A percentile compares a stretch with the other conserved stretches of the same genome.
These are phyloP conservation scores for Bibio marci DNA, from an alignment of 2,888 invertebrate genomes.

Conservation along the genomic window DNA sequence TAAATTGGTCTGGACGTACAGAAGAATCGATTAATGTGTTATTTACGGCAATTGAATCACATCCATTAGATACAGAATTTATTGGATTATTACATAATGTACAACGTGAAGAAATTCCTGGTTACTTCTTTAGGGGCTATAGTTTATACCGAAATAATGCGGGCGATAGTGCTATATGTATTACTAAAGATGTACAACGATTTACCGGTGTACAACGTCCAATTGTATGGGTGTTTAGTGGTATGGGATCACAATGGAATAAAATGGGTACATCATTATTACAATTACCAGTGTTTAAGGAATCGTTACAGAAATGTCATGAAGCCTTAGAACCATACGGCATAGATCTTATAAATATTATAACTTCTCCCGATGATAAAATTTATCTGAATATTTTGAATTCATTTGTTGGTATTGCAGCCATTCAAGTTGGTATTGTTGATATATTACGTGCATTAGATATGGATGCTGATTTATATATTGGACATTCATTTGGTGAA, in stretches of 20 bases:
- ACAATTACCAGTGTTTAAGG: conserved; percentile 52
- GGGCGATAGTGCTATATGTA: conserved; percentile 17
- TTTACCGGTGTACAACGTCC: conserved; percentile 40
- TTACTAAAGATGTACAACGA: conserved; percentile 33
- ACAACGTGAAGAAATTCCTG: conserved; percentile 36
- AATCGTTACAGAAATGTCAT: conserved; percentile 47
- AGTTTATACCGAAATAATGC: conserved; percentile 31
- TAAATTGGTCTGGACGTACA: conserved; percentile 62
- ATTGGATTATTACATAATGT: conserved; percentile 41
- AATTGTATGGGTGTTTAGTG: conserved; percentile 79
- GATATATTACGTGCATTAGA: conserved; percentile 44
- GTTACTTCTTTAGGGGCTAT: conserved; percentile 63
- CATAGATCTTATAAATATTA: conserved; percentile 42
- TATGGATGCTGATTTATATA: conserved; percentile 52
- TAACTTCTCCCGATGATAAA: conserved; percentile 41
- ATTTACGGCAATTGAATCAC: conserved; percentile 42
- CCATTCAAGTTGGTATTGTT: conserved; percentile 42
- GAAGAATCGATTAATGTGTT: conserved; percentile 52
- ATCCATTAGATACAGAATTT: conserved; percentile 42
- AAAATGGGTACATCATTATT: conserved; percentile 66
- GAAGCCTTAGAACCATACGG: conserved; percentile 38
- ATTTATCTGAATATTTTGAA: conserved; percentile 46
- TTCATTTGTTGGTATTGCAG: conserved; percentile 58
- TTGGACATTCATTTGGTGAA: conserved; percentile 89
- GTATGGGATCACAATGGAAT: conserved; percentile 80